Evolutionary conservation across 2,888 invertebrate species (phyloP).

Genomic region (Scelioninae gen. 2): DNA sequence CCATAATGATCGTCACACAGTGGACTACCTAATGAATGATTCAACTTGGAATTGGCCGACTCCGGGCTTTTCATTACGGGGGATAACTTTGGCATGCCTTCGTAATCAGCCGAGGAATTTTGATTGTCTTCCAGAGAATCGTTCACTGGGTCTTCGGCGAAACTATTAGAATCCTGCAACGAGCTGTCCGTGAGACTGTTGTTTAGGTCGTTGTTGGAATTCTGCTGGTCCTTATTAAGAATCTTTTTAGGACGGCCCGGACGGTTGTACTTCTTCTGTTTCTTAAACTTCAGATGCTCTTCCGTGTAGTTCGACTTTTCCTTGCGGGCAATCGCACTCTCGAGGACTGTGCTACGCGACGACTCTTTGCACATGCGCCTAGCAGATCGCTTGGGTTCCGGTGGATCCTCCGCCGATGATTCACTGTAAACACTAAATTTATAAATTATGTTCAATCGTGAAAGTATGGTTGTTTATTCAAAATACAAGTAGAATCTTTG

Average conservation of each 20-base stretch:
- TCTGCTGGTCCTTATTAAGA: constrained; percentile 40
- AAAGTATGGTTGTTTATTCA: neutral
- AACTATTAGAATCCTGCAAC: constrained; percentile 63
- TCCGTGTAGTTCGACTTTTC: constrained; percentile 81
- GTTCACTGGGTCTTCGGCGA: constrained; percentile 61
- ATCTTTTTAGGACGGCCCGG: constrained; percentile 71
- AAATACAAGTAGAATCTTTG: too few species aligned
- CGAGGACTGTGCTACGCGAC: constrained; percentile 78
- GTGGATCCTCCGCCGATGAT: constrained; percentile 66
- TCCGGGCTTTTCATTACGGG: constrained; percentile 70
- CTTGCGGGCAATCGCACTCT: constrained; percentile 84
- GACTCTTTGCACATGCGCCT: constrained; percentile 80
- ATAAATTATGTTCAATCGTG: constrained; percentile 5
- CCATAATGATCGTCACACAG: constrained; percentile 66
- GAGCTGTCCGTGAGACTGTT: constrained; percentile 63
- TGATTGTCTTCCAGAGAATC: constrained; percentile 64
- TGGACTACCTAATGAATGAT: constrained; percentile 64
- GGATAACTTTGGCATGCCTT: constrained; percentile 73
- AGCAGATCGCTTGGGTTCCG: constrained; percentile 80
- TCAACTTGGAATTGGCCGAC: constrained; percentile 62
- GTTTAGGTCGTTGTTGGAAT: constrained; percentile 61
- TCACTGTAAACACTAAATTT: constrained; percentile 63
- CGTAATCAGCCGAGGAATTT: constrained; percentile 68
- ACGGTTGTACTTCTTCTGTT: constrained; percentile 69
- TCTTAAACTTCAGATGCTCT: constrained; percentile 69